Conservation (phyloP, 1,140 invertebrate genomes). For the Prorops nasuta region DNA sequence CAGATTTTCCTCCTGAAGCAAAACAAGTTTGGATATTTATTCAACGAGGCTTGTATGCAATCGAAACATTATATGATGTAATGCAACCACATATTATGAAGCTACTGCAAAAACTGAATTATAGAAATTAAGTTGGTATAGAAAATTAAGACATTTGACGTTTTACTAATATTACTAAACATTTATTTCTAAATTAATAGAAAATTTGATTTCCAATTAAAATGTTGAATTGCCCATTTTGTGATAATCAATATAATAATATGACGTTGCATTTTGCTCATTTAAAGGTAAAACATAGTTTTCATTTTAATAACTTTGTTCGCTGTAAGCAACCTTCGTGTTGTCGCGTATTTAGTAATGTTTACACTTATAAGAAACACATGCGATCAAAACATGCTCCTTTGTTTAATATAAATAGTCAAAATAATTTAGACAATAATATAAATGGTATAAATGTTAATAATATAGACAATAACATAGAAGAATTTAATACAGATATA, state of each 20-base stretch:
- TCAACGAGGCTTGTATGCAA: conserved; percentile 18
- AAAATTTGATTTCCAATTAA: no score
- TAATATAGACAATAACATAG: no score
- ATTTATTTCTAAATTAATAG: no score
- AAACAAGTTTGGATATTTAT: conserved; percentile 27
- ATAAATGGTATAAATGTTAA: neutral
- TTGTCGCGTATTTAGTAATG: conserved; percentile 14
- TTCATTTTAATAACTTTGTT: conserved; percentile 8
- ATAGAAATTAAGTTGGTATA: no score
- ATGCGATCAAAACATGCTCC: conserved; percentile 9
- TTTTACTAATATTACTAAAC: no score
- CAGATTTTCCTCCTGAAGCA: conserved; percentile 15
- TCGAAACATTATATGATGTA: conserved; percentile 24
- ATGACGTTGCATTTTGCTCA: conserved; percentile 10
- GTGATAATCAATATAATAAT: conserved; percentile 7
- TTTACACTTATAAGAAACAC: conserved; percentile 20
- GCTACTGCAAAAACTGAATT: conserved; percentile 4
- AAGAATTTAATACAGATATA: no score
- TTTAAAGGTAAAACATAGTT: conserved; percentile 20
- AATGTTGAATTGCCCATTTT: conserved; percentile 16
- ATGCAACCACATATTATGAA: conserved; percentile 14
- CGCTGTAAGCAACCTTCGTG: conserved; percentile 17
- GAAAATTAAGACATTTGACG: no score
- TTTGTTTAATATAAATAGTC: conserved; percentile 1
- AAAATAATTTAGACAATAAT: conserved; percentile 3